These are phyloP conservation scores for Euborellia annulipes DNA, from an alignment of 1,140 invertebrate genomes.

Conservation along the genomic window DNA sequence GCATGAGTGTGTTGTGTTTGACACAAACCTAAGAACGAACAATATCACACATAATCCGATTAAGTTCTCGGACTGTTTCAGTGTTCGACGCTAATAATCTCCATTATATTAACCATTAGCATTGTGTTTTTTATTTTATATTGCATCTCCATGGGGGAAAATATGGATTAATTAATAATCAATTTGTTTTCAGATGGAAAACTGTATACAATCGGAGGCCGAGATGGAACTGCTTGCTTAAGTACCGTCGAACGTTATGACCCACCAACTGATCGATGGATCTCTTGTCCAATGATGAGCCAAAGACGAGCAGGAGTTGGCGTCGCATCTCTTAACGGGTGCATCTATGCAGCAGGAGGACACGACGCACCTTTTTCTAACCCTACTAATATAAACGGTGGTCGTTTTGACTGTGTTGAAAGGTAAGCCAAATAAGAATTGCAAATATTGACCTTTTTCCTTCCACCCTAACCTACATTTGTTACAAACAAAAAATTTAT, in stretches of 20 bases:
- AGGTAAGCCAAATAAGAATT: slow-evolving; percentile 44
- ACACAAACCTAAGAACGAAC: too few species aligned
- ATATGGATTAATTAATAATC: neutral
- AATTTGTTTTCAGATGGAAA: slow-evolving; percentile 22
- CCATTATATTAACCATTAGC: too few species aligned
- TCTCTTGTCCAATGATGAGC: slow-evolving; percentile 73
- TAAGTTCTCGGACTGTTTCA: too few species aligned
- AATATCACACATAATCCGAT: too few species aligned
- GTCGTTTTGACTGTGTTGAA: slow-evolving; percentile 80
- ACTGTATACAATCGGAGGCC: slow-evolving; percentile 82
- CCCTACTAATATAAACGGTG: slow-evolving; percentile 39
- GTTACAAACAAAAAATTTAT: too few species aligned
- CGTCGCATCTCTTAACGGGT: slow-evolving; percentile 65
- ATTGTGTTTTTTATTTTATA: too few species aligned
- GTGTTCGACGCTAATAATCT: too few species aligned
- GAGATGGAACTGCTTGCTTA: slow-evolving; percentile 81
- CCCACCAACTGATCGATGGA: slow-evolving; percentile 82
- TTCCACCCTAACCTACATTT: too few species aligned
- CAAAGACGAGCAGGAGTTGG: slow-evolving; percentile 77
- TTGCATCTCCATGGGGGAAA: neutral
- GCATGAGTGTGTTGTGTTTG: too few species aligned
- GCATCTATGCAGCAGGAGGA: slow-evolving; percentile 71
- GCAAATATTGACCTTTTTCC: slow-evolving; percentile 1
- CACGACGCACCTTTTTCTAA: slow-evolving; percentile 78
- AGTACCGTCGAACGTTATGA: slow-evolving; percentile 86